These are phyloP conservation scores for Lamprotornis superbus DNA, from an alignment of 2,113 vertebrate genomes.

Conservation along the genomic window DNA sequence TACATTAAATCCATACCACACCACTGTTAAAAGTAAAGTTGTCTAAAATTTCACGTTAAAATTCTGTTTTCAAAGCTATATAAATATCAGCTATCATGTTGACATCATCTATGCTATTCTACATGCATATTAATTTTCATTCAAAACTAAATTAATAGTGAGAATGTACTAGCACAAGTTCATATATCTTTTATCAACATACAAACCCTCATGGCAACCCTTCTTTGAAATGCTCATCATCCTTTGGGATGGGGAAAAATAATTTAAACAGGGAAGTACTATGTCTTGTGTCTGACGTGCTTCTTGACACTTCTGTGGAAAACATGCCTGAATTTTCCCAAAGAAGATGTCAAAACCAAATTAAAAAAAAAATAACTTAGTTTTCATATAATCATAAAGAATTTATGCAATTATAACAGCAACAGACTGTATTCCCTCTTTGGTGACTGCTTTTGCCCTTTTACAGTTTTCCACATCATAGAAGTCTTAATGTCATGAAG, in stretches of 20 bases:
- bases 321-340: neutral
- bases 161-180: neutral
- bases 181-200: neutral
- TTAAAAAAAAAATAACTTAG: neutral
- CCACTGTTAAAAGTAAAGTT: neutral
- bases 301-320: neutral
- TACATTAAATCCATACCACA: neutral
- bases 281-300: neutral
- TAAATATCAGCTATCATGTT: neutral
- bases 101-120: neutral
- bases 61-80: neutral
- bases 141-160: neutral
- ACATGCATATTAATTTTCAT: neutral
- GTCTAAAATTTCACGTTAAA: neutral
- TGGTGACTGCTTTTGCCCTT: neutral
- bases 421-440: neutral
- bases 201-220: neutral
- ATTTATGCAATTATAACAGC: neutral
- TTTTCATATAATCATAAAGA: neutral
- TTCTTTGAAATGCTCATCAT: neutral
- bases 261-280: neutral
- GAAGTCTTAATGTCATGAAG: neutral
- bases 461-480: neutral
- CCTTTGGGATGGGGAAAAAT: neutral
- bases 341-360: neutral